phyloP scores from a whole-genome alignment of 2,113 vertebrate genomes.

The Oreochromis aureus region DNA sequence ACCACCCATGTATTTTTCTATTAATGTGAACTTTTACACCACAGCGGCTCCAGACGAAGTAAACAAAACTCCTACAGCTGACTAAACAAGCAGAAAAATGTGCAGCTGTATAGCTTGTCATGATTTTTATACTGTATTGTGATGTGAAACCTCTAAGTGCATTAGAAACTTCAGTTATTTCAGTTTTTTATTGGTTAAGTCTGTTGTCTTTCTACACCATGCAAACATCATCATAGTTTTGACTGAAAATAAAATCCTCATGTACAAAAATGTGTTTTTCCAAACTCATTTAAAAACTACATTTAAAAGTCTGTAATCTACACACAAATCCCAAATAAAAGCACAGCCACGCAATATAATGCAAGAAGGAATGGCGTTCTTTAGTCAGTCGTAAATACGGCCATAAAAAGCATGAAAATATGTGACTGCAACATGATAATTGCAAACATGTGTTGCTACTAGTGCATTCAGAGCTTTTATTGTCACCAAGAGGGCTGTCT shows the following conservation, averaged over 20 bases:
- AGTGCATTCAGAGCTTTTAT: too few species aligned
- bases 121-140: neutral
- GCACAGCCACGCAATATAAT: neutral
- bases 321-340: neutral
- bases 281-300: neutral
- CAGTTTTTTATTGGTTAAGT: neutral
- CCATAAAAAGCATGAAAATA: too few species aligned
- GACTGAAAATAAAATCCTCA: slow-evolving; percentile 54
- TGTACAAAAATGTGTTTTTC: slow-evolving; percentile 49
- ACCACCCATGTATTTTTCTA: neutral
- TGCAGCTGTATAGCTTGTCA: neutral
- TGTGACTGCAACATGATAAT: too few species aligned
- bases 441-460: too few species aligned
- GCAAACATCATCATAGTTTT: slow-evolving; percentile 37
- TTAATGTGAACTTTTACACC: neutral
- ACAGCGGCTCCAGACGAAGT: neutral
- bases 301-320: slow-evolving; percentile 10
- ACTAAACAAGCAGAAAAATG: neutral
- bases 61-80: neutral
- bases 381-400: neutral
- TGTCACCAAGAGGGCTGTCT: too few species aligned
- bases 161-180: neutral
- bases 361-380: neutral
- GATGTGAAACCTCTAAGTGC: neutral
- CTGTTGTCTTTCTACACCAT: slow-evolving; percentile 19